Percentiles rank a stretch among this genome's conserved stretches.
These are phyloP conservation scores for Smithornis capensis DNA, from an alignment of 2,113 vertebrate species.

Conservation along the genomic window DNA sequence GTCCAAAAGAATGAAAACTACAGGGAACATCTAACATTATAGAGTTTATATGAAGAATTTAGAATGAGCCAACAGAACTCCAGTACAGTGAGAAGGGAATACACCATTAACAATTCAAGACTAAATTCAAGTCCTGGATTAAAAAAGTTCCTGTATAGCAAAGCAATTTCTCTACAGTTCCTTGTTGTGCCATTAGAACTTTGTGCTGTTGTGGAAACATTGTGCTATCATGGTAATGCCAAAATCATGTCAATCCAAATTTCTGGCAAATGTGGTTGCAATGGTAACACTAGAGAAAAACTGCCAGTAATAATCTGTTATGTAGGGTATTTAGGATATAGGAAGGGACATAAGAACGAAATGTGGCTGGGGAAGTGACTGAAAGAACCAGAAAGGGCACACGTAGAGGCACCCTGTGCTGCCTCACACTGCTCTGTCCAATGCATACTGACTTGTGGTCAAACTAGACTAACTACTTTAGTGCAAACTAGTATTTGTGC, in stretches of 20 bases:
- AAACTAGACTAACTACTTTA: too few species aligned
- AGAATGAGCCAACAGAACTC: not conserved
- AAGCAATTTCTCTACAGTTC: not conserved
- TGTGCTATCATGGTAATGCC: not conserved
- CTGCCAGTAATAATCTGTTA: fast-evolving
- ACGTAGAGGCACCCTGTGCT: fast-evolving
- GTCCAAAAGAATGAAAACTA: not conserved
- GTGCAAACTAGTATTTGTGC: not conserved
- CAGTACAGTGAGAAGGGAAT: not conserved
- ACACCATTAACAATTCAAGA: not conserved
- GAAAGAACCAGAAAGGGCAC: not conserved
- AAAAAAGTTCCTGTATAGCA: not conserved
- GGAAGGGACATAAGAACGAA: not conserved
- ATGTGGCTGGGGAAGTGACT: not conserved
- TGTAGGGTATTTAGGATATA: not conserved
- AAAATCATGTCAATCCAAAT: not conserved
- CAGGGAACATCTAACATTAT: not conserved
- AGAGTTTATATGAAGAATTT: not conserved
- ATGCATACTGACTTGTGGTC: not conserved
- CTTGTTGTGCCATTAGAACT: not conserved
- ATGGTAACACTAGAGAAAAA: not conserved
- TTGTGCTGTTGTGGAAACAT: not conserved
- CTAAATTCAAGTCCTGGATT: not conserved
- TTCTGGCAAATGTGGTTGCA: not conserved
- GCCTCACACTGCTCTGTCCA: not conserved